phyloP scores from a whole-genome alignment of 2,797 vertebrate species.

The Erpetoichthys calabaricus region DNA sequence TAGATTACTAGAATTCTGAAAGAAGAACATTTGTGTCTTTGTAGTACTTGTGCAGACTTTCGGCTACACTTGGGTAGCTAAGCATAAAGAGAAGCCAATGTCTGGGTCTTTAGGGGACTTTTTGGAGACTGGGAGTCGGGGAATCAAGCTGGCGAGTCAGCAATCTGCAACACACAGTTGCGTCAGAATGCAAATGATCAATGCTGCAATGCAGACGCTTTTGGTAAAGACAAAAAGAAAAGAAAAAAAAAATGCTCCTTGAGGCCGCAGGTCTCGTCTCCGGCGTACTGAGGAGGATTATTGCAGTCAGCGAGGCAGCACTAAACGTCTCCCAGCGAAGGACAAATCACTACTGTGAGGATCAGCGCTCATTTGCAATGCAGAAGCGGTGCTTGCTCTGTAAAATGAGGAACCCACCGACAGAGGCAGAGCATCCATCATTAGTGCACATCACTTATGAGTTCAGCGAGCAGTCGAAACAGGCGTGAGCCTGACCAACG shows the following conservation, averaged over 20 bases:
- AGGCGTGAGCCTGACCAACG: too few relatives aligned
- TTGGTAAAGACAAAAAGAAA: background rate
- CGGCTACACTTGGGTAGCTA: too few relatives aligned
- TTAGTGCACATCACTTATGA: too few relatives aligned
- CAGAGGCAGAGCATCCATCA: background rate
- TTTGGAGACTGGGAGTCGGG: too few relatives aligned
- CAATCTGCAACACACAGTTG: conserved; percentile 25
- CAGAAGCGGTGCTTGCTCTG: background rate
- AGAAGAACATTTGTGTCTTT: too few relatives aligned
- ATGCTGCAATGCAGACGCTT: conserved; percentile 30
- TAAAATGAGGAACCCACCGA: background rate
- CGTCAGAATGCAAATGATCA: conserved; percentile 32
- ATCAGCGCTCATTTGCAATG: background rate
- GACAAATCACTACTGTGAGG: too few relatives aligned
- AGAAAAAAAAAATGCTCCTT: background rate
- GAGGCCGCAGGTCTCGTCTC: background rate
- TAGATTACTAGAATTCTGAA: too few relatives aligned
- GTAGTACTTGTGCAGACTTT: too few relatives aligned
- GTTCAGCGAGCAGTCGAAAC: too few relatives aligned
- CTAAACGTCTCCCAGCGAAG: too few relatives aligned
- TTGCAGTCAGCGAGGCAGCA: background rate
- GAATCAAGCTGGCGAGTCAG: conserved; percentile 40
- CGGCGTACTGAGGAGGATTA: background rate
- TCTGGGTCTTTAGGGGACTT: too few relatives aligned
- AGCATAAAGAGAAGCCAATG: too few relatives aligned